Percentiles rank a stretch among this genome's conserved stretches.
Conservation (phyloP, 2,888 invertebrate genomes). For the Athrips mouffetella region DNA sequence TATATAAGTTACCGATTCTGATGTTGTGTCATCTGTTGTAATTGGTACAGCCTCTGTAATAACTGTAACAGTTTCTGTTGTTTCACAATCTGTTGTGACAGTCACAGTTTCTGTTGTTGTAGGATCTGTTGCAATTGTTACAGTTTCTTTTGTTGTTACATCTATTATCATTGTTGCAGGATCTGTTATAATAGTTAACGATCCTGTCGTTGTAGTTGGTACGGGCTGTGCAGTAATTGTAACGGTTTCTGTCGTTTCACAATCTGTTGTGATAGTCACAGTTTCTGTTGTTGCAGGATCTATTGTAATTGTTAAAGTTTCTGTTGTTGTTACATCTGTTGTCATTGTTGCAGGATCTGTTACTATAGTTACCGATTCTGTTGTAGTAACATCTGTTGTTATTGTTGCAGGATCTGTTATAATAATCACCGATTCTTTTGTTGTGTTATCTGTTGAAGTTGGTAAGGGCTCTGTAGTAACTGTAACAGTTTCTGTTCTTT, state of each 20-base stretch:
- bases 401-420: no score
- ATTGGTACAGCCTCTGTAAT: no score
- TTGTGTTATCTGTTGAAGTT: background rate
- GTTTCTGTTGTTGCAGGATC: no score
- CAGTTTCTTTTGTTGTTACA: background rate
- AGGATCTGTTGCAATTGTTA: no score
- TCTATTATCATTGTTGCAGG: slow-evolving; percentile 5
- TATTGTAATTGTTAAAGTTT: background rate
- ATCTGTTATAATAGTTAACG: slow-evolving; percentile 11
- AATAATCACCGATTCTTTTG: background rate
- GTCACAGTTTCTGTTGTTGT: no score
- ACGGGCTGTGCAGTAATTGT: slow-evolving; percentile 13
- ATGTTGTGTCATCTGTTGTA: no score
- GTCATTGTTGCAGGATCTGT: background rate
- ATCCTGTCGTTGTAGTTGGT: background rate
- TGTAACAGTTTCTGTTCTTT: no score
- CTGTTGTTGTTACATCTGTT: background rate
- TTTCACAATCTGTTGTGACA: no score
- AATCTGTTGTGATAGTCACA: background rate
- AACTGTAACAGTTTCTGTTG: no score
- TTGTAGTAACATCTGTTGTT: background rate
- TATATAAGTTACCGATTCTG: background rate
- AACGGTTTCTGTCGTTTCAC: background rate
- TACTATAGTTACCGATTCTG: no score
- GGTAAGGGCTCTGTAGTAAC: no score